Evolutionary conservation across 2,113 vertebrate species (phyloP).

Genomic region (Zosterops borbonicus): DNA sequence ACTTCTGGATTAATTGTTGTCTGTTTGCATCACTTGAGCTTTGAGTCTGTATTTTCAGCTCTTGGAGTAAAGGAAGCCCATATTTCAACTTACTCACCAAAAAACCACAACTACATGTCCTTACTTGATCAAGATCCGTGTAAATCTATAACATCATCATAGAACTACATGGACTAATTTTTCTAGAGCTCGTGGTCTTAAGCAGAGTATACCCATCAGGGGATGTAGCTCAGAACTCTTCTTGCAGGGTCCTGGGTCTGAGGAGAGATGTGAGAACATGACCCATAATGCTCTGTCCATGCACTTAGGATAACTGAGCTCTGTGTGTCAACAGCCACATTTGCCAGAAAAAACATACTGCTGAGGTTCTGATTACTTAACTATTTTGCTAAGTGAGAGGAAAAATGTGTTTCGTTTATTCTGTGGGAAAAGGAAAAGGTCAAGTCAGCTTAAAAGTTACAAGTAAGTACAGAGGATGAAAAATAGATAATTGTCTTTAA

Average conservation of each 20-base stretch:
- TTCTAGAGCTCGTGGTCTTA: neutral
- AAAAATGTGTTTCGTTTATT: neutral
- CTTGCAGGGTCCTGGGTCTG: neutral
- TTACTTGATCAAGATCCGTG: neutral
- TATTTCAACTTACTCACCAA: neutral
- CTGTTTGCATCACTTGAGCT: neutral
- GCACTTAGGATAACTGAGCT: neutral
- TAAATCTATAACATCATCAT: neutral
- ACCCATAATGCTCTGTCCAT: neutral
- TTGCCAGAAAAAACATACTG: slow-evolving; percentile 5
- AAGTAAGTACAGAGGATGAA: neutral
- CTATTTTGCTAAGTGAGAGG: slow-evolving; percentile 21
- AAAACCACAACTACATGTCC: neutral
- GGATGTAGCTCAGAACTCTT: neutral
- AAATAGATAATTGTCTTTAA: neutral
- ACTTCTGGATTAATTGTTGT: neutral
- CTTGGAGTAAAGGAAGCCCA: neutral
- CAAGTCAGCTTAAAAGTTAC: neutral
- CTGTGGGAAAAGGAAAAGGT: slow-evolving; percentile 1
- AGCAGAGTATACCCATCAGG: neutral
- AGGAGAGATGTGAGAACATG: neutral
- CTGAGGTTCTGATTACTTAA: slow-evolving; percentile 14
- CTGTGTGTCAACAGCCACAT: neutral
- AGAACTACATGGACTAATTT: neutral
- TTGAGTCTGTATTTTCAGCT: neutral